These are phyloP conservation scores for Choloepus didactylus DNA, from an alignment of 2,797 vertebrate genomes.

Conservation along the genomic window DNA sequence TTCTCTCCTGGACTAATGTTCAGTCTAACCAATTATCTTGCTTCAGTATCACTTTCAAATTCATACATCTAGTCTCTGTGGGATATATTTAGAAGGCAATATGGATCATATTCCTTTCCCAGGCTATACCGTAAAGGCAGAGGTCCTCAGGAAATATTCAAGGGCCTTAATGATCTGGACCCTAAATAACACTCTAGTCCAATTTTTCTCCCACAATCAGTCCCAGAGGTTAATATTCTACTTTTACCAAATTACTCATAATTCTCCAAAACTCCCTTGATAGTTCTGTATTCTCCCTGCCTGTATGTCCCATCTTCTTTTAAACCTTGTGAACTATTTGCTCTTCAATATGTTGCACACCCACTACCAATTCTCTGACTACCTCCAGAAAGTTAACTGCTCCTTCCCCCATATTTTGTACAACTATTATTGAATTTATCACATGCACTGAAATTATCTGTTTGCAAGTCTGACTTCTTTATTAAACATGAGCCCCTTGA, in stretches of 20 bases:
- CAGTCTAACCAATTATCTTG: background rate
- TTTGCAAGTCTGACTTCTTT: background rate
- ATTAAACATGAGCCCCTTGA: background rate
- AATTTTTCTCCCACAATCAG: background rate
- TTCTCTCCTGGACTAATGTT: background rate
- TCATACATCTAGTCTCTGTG: background rate
- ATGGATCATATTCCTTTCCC: background rate
- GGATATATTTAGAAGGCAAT: constrained; percentile 6
- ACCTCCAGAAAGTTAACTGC: background rate
- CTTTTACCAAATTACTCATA: background rate
- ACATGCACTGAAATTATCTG: background rate
- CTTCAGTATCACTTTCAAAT: constrained; percentile 12
- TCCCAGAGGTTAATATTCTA: background rate
- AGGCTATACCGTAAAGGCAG: constrained; percentile 20
- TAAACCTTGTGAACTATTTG: constrained; percentile 30
- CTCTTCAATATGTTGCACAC: background rate
- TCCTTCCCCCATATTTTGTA: background rate
- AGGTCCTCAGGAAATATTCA: constrained; percentile 15
- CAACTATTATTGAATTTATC: constrained; percentile 20
- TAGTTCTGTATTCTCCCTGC: constrained; percentile 40
- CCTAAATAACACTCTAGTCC: background rate
- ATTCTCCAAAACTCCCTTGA: background rate
- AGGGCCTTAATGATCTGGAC: constrained; percentile 12
- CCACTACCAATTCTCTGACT: background rate
- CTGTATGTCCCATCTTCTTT: background rate